Conservation (phyloP, 2,888 invertebrate genomes). For the Heliconius ismenius region DNA sequence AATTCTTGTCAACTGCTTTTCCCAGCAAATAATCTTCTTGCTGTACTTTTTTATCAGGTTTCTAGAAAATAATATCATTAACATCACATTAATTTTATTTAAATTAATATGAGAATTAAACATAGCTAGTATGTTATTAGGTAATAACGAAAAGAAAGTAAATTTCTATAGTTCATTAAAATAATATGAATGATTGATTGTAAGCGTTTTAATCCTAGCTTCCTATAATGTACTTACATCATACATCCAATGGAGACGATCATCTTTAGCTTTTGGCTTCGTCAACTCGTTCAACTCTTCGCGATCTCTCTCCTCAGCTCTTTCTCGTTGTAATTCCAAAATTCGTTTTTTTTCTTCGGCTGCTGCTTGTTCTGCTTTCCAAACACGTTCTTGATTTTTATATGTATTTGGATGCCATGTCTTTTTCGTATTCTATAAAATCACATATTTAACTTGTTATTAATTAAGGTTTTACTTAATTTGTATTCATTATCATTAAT, state of each 20-base stretch:
- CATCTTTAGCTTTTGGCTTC: constrained; percentile 79
- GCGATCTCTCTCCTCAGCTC: constrained; percentile 84
- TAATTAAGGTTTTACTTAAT: neutral
- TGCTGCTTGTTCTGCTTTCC: constrained; percentile 89
- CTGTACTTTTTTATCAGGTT: constrained; percentile 84
- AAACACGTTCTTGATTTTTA: constrained; percentile 89
- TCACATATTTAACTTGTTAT: constrained; percentile 19
- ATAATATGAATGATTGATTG: neutral
- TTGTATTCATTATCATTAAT: neutral
- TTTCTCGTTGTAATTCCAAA: constrained; percentile 85
- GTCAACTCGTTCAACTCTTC: constrained; percentile 85
- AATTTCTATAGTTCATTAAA: neutral
- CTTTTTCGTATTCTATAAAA: constrained; percentile 86
- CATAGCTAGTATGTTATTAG: neutral
- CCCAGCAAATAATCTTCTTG: constrained; percentile 95
- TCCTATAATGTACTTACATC: constrained; percentile 75
- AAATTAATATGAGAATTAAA: no score
- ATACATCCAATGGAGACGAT: constrained; percentile 94
- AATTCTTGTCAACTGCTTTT: constrained; percentile 89
- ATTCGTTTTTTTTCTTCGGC: constrained; percentile 86
- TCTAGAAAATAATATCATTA: constrained; percentile 59
- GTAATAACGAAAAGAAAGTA: neutral
- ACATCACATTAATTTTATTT: neutral
- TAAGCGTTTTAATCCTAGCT: neutral
- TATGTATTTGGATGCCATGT: constrained; percentile 91